Conservation (phyloP, 1,140 invertebrate species). For the Procambarus clarkii region DNA sequence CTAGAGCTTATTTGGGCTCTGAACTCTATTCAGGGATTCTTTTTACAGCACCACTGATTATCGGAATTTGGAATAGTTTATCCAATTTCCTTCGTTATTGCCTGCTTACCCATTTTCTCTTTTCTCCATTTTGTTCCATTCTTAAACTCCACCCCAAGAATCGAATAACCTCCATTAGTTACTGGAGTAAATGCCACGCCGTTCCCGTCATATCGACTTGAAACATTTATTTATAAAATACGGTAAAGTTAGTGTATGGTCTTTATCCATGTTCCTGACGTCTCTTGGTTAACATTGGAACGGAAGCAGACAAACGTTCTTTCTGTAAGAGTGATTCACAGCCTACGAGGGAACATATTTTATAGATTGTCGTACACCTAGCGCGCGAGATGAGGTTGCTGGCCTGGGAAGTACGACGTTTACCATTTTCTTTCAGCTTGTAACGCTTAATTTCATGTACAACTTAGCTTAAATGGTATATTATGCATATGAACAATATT, state of each 20-base stretch:
- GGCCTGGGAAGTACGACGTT: slow-evolving; percentile 48
- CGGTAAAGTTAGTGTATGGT: neutral
- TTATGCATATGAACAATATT: too few relatives aligned
- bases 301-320: neutral
- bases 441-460: neutral
- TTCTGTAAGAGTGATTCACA: neutral
- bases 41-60: neutral
- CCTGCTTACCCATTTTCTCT: slow-evolving; percentile 67
- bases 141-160: slow-evolving; percentile 66
- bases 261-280: neutral
- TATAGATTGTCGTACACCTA: slow-evolving; percentile 51
- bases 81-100: slow-evolving; percentile 32
- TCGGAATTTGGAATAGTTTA: slow-evolving; percentile 48
- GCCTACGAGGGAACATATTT: neutral
- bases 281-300: neutral
- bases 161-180: slow-evolving; percentile 61
- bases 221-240: neutral
- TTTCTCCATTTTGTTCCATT: slow-evolving; percentile 68
- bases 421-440: neutral
- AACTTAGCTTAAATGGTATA: neutral
- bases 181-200: slow-evolving; percentile 1
- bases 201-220: neutral
- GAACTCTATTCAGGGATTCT: neutral
- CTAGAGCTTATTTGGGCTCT: neutral
- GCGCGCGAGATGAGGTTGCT: slow-evolving; percentile 12